Percentiles rank a stretch among this genome's conserved stretches.
Evolutionary conservation across 2,888 invertebrate species (phyloP).

Genomic region (Rhopalosiphum nymphaeae): DNA sequence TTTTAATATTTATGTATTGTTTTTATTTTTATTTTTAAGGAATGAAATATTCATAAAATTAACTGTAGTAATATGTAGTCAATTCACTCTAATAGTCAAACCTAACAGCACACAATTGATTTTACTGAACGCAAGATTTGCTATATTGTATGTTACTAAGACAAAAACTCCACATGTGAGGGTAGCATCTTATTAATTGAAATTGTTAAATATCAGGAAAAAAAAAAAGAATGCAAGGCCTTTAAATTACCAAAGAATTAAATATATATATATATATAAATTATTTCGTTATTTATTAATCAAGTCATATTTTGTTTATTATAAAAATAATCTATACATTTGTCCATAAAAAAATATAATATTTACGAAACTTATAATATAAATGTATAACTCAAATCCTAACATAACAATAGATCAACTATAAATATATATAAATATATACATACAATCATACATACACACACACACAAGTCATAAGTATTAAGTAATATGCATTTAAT

Average conservation of each 20-base stretch:
- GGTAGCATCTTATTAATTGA: too few relatives aligned
- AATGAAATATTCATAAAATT: too few relatives aligned
- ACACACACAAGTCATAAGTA: neutral
- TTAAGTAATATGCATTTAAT: neutral
- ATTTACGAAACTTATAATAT: slow-evolving; percentile 45
- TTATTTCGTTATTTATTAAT: slow-evolving; percentile 51
- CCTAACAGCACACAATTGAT: too few relatives aligned
- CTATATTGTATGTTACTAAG: neutral
- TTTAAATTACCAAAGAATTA: neutral
- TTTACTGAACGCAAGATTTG: too few relatives aligned
- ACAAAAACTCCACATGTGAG: neutral
- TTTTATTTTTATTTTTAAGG: too few relatives aligned
- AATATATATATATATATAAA: too few relatives aligned
- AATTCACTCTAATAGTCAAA: too few relatives aligned
- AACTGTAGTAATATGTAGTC: too few relatives aligned
- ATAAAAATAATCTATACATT: slow-evolving; percentile 63
- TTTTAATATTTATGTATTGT: too few relatives aligned
- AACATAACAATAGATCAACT: slow-evolving; percentile 56
- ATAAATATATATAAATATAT: slow-evolving; percentile 16
- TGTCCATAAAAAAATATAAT: slow-evolving; percentile 51
- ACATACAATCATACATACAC: neutral
- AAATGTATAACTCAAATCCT: slow-evolving; percentile 43
- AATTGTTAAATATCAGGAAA: neutral
- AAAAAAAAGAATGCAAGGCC: neutral
- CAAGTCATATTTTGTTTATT: slow-evolving; percentile 47